phyloP scores from a whole-genome alignment of 2,888 invertebrate genomes.

The Ormyrus pomaceus region DNA sequence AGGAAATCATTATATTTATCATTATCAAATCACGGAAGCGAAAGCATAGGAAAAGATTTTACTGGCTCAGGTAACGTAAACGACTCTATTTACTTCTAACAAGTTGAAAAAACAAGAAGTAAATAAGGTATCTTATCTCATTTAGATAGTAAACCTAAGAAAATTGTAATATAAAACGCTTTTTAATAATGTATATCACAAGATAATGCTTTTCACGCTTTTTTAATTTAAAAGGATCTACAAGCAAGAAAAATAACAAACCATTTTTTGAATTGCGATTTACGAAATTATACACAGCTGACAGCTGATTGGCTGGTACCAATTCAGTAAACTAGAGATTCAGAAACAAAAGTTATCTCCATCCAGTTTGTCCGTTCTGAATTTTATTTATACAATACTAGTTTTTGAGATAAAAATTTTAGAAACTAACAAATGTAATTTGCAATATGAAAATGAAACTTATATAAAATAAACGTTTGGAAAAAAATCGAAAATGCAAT shows the following conservation, averaged over 20 bases:
- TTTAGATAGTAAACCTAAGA: slow-evolving; percentile 15
- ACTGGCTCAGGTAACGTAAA: slow-evolving; percentile 19
- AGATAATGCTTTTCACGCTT: slow-evolving; percentile 19
- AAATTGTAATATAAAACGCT: slow-evolving; percentile 31
- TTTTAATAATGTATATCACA: slow-evolving; percentile 30
- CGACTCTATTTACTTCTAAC: slow-evolving; percentile 1
- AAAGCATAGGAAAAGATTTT: slow-evolving; percentile 13
- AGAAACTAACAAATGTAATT: background rate
- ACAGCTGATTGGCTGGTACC: slow-evolving; percentile 50
- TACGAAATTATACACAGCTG: slow-evolving; percentile 16
- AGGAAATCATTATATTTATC: slow-evolving; percentile 7
- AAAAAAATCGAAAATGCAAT: too few relatives aligned
- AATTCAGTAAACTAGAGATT: slow-evolving; percentile 31
- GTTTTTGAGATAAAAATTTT: background rate
- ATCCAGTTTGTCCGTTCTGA: slow-evolving; percentile 52
- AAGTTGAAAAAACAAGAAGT: slow-evolving; percentile 10
- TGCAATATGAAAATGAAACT: background rate
- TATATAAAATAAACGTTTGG: too few relatives aligned
- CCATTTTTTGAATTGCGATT: slow-evolving; percentile 16
- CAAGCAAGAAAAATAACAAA: slow-evolving; percentile 1
- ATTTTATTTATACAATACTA: slow-evolving; percentile 20
- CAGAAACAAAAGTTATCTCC: slow-evolving; percentile 28
- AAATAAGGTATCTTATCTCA: slow-evolving; percentile 24
- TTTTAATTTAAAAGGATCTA: slow-evolving; percentile 12
- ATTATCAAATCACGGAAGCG: slow-evolving; percentile 8